phyloP scores from a whole-genome alignment of 2,888 invertebrate genomes.

The Chrysodeixis includens region DNA sequence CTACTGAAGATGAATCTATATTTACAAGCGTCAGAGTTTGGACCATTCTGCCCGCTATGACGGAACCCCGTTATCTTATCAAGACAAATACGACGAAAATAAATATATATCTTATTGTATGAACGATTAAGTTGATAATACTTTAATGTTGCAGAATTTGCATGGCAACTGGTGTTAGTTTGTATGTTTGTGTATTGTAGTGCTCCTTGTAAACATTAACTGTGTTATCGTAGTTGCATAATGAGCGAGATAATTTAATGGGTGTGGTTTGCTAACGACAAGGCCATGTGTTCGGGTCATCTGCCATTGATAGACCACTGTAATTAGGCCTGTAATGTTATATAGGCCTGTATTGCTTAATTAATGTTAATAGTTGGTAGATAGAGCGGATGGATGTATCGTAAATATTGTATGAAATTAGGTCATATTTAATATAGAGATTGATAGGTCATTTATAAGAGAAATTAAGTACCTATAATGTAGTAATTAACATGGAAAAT shows the following conservation, averaged over 20 bases:
- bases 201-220: constrained; percentile 15
- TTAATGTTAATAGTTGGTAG: not conserved
- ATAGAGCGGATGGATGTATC: not conserved
- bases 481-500: too few species aligned
- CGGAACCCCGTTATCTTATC: constrained; percentile 45
- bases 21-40: constrained; percentile 3
- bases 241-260: constrained; percentile 37
- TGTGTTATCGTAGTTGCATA: constrained; percentile 42
- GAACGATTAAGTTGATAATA: constrained; percentile 7
- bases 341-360: not conserved
- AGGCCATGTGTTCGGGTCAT: constrained; percentile 36
- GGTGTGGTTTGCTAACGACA: constrained; percentile 35
- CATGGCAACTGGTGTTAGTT: constrained; percentile 23
- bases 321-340: not conserved
- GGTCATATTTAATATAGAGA: too few species aligned
- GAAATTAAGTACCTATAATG: too few species aligned
- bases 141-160: constrained; percentile 6
- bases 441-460: too few species aligned
- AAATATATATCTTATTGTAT: constrained; percentile 1
- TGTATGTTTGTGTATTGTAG: constrained; percentile 38
- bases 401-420: too few species aligned
- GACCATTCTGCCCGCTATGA: constrained; percentile 24
- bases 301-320: not conserved
- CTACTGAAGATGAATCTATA: constrained; percentile 17
- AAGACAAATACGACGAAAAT: constrained; percentile 9